A percentile compares a stretch with the other conserved stretches of the same genome.
Conservation (phyloP, 2,113 vertebrate species). For the Psilopsiagon aymara region DNA sequence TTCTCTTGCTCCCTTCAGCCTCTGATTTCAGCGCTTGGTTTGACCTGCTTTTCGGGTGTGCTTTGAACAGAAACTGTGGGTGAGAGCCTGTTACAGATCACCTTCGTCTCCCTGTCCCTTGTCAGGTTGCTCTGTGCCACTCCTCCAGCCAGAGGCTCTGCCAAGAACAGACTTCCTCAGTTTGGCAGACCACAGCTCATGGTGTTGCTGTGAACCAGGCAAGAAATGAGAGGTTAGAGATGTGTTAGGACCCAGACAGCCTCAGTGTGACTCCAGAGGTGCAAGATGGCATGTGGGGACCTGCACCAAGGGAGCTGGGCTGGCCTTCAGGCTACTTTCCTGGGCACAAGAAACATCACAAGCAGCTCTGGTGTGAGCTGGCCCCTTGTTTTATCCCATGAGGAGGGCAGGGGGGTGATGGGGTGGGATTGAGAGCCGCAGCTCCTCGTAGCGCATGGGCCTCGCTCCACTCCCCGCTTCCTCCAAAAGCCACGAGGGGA, state of each 20-base stretch:
- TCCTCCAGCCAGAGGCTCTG: neutral
- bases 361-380: neutral
- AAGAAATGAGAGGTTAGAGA: slow-evolving; percentile 4
- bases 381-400: neutral
- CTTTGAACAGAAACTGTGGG: neutral
- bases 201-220: neutral
- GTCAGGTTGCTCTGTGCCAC: neutral
- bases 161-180: neutral
- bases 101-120: neutral
- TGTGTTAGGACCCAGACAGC: neutral
- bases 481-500: neutral
- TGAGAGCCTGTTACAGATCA: neutral
- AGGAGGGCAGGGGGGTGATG: neutral
- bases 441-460: neutral
- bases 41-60: neutral
- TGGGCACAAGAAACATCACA: neutral
- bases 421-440: neutral
- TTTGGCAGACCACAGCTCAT: neutral
- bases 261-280: neutral
- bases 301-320: neutral
- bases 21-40: neutral
- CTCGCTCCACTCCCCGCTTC: neutral
- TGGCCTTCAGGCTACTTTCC: neutral
- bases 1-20: neutral
- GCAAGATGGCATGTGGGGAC: neutral